Conservation (phyloP, 92 coral and sea anemone genomes). For the Porites divaricata region DNA sequence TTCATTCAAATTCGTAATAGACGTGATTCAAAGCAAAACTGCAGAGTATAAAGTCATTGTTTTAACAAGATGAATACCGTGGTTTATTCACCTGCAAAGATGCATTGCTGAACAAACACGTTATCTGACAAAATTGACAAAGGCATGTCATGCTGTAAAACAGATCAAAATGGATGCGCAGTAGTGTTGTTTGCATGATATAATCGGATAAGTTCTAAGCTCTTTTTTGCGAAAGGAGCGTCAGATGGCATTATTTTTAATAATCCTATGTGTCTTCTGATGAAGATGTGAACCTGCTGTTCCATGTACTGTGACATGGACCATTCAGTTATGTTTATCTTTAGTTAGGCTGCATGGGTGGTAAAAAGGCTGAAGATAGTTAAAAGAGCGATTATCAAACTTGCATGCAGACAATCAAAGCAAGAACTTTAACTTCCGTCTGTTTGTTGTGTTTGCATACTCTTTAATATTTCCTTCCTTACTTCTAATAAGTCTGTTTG, state of each 20-base stretch:
- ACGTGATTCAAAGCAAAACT: too few relatives aligned
- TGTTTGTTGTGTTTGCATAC: too few relatives aligned
- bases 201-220: background rate
- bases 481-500: too few relatives aligned
- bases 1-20: background rate
- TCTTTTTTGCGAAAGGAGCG: background rate
- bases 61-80: background rate
- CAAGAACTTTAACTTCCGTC: too few relatives aligned
- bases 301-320: too few relatives aligned
- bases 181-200: background rate
- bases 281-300: background rate
- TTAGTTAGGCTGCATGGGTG: too few relatives aligned
- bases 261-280: background rate
- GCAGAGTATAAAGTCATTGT: background rate
- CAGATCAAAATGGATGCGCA: background rate
- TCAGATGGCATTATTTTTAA: background rate
- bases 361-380: too few relatives aligned
- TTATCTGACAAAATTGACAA: background rate
- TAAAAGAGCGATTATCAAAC: too few relatives aligned
- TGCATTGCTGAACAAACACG: constrained; percentile 6
- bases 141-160: background rate
- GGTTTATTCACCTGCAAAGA: constrained; percentile 25
- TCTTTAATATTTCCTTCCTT: too few relatives aligned
- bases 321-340: too few relatives aligned
- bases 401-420: too few relatives aligned